Base-by-base conservation (phyloP, 2,797 vertebrate genomes). In the Taenioides sp. region DNA sequence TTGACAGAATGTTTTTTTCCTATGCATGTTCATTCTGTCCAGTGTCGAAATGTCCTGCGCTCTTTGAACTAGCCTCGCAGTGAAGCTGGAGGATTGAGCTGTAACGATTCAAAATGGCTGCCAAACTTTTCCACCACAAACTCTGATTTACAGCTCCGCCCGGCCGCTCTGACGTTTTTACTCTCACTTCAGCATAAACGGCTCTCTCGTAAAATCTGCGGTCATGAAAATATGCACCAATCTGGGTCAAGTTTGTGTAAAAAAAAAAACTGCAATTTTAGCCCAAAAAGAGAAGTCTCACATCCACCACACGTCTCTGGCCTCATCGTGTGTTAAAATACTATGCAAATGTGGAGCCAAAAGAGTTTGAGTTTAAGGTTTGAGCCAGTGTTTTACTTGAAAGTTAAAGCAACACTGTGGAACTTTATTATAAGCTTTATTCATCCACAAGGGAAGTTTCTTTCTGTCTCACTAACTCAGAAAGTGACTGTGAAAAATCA, bases 341-440 rank as follows among this genome's bases (percentile, higher is more conserved):
- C 90, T 92, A 92, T 92, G 91, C 91, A 92, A 90, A 84, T 75
- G 71, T 87, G 80, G 70, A 64, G 73, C 34, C 28, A 73, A 74
- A 76, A 76, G 22, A 37, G 55, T 78, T 63, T 37, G 66, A 73
- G 25, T 27, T n/a, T n/a, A n/a, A n/a, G n/a, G 70, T 73, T 60
- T 77, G 69, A 37, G 49, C 55, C 10, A 63, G 25, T 40, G 77
- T 66, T 80, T 67, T 66, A 76, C 78, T 84, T 84, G 76, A 82
- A 75, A 27, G 69, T 12, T 57, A 49, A 57, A 50, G 43, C 50
- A 70, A 58, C 25, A 69, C 52, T 34, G 6, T 54, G 65, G 18
- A 66, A 66, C 65, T 66, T 54, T 47, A 47, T 34, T 16, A 17
- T 22, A 57, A 10, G 10, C 7, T 58, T 54, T 54, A 50, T 22